A percentile compares a stretch with the other conserved stretches of the same genome.
Conservation (phyloP, 2,888 invertebrate species). For the Alloscopus bannaensis region DNA sequence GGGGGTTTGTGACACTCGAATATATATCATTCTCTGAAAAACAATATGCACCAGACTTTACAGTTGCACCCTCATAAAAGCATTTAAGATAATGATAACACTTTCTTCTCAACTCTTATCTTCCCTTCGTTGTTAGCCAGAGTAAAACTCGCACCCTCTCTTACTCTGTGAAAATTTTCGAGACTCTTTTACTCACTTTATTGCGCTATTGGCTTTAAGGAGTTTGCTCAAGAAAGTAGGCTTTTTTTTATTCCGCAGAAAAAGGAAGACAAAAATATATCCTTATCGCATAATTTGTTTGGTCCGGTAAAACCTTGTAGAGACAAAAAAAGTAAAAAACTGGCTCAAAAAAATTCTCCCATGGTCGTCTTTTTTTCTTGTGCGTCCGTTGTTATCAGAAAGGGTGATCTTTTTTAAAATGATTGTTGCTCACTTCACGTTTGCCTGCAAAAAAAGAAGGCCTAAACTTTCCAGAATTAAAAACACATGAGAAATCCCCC, state of each 20-base stretch:
- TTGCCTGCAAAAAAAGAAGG: not conserved
- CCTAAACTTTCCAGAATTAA: not conserved
- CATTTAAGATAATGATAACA: constrained; percentile 30
- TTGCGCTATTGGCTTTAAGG: constrained; percentile 43
- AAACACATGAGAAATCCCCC: too few relatives aligned
- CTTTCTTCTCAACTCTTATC: constrained; percentile 14
- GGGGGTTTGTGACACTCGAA: constrained; percentile 15
- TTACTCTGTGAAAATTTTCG: too few relatives aligned
- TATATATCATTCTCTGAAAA: not conserved
- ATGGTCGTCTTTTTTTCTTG: constrained; percentile 15
- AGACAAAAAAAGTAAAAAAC: constrained; percentile 5
- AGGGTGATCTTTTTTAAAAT: not conserved
- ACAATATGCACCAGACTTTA: not conserved
- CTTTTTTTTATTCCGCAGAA: too few relatives aligned
- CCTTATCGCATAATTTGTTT: too few relatives aligned
- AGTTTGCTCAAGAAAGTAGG: too few relatives aligned
- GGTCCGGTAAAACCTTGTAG: too few relatives aligned
- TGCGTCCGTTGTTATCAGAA: not conserved
- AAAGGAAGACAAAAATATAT: too few relatives aligned
- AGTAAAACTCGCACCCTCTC: too few relatives aligned
- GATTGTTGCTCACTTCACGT: constrained; percentile 1
- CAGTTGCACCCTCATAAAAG: not conserved
- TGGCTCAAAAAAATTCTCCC: constrained; percentile 23
- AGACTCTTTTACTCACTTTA: too few relatives aligned
- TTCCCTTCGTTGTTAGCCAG: too few relatives aligned